Conservation (phyloP, 2,888 invertebrate species). For the Netelia fuscicornis region DNA sequence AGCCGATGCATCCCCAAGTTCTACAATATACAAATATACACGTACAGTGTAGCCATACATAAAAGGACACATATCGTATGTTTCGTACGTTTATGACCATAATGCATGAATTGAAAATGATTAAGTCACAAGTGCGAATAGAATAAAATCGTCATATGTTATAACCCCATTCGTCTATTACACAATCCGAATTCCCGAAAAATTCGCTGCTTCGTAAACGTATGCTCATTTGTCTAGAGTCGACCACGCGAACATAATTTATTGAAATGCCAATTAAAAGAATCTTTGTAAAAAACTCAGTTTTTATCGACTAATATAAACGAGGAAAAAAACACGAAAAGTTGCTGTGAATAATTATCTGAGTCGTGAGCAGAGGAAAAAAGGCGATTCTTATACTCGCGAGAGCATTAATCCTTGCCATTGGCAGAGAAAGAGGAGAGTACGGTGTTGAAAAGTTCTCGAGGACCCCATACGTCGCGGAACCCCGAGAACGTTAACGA, state of each 20-base stretch:
- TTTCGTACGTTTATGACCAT: conserved; percentile 32
- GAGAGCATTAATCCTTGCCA: conserved; percentile 71
- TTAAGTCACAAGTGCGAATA: conserved; percentile 28
- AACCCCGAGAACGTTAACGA: conserved; percentile 55
- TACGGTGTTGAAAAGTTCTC: conserved; percentile 64
- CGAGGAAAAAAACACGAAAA: conserved; percentile 31
- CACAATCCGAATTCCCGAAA: conserved; percentile 44
- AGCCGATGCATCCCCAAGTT: too few species aligned
- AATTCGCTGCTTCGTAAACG: conserved; percentile 43
- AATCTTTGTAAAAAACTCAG: conserved; percentile 12
- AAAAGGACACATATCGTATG: not conserved
- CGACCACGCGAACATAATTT: not conserved
- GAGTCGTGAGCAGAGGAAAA: conserved; percentile 43
- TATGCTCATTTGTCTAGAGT: not conserved
- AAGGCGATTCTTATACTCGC: conserved; percentile 55
- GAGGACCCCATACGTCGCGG: conserved; percentile 38
- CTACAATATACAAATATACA: too few species aligned
- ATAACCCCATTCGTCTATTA: not conserved
- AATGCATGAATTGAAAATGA: conserved; percentile 50
- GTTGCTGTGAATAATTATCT: conserved; percentile 63
- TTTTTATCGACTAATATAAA: not conserved
- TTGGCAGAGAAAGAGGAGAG: conserved; percentile 65
- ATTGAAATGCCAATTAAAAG: conserved; percentile 17
- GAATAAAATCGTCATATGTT: conserved; percentile 57
- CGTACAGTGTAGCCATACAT: not conserved